Base-by-base conservation (phyloP, 2,797 vertebrate genomes). In the Danio tinwini region DNA sequence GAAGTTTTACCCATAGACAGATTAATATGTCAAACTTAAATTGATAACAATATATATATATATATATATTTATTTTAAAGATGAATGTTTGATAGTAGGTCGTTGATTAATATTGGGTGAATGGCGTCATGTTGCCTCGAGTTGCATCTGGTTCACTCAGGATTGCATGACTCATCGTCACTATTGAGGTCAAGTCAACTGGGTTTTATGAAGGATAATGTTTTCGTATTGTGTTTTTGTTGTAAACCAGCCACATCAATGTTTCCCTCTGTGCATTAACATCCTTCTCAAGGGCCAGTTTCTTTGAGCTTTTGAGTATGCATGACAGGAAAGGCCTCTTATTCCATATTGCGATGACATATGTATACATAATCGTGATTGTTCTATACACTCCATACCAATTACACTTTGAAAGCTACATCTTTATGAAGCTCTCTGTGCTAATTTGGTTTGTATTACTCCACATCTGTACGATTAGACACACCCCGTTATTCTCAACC, bases 151-250 rank as follows among this genome's bases (percentile, higher is more conserved):
- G 42, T 67, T 67, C 11, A 5, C n/a, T 69, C 44, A 50, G 55
- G 65, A 62, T 42, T 52, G 55, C 68, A 17, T 70, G 76, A 78
- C 45, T 78, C 76, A 62, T 21, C 64, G 16, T 37, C 55, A 78
- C 44, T 21, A 44, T 21, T 53, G 45, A 78, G 76, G 76, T 78
- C 75, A 78, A 59, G 42, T 29, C 40, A 49, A 17, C 39, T 9
- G 50, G 9, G 16, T 58, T 77, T 49, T 55, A 64, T 37, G 11
- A 40, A 52, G 29, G 45, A 53, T 76, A 12, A 10, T 29, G 76
- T 21, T 61, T 50, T 69, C 21, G 13, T 10, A 50, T 7, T 16
- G 11, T 29, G 29, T 29, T 1, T 29, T 29, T 29, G 29, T 29
- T 29, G 10, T 37, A 6, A 19, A 6, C 6, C 7, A 40, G 29